These are phyloP conservation scores for Drosophila elegans DNA, from an alignment of 1,140 invertebrate species.

Conservation along the genomic window DNA sequence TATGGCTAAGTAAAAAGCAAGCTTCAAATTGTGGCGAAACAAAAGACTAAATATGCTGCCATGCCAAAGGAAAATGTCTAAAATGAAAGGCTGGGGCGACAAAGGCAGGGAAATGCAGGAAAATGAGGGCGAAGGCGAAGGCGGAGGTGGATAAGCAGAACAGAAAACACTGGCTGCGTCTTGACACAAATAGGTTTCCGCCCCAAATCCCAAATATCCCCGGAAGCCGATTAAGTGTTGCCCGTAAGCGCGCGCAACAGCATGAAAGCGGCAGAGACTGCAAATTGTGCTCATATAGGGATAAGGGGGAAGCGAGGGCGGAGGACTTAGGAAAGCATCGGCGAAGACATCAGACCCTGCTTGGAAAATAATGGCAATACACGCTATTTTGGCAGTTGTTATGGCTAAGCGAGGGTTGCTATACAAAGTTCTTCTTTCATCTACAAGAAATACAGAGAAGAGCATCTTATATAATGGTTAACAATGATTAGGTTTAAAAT, in stretches of 20 bases:
- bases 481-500: no score
- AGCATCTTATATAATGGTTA: no score
- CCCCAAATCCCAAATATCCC: conserved; percentile 82
- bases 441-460: neutral
- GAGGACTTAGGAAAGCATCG: conserved; percentile 35
- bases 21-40: conserved; percentile 78
- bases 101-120: conserved; percentile 21
- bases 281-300: conserved; percentile 59
- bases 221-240: conserved; percentile 83
- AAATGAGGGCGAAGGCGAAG: conserved; percentile 24
- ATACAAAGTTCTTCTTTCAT: neutral
- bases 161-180: conserved; percentile 62
- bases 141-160: conserved; percentile 25
- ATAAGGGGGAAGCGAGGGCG: conserved; percentile 3
- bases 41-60: conserved; percentile 67
- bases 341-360: conserved; percentile 34
- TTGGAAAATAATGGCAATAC: conserved; percentile 75
- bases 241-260: conserved; percentile 78
- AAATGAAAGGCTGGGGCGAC: conserved; percentile 66
- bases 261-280: conserved; percentile 65
- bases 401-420: conserved; percentile 22
- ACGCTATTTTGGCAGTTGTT: conserved; percentile 69
- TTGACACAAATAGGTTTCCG: conserved; percentile 83
- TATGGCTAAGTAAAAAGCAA: conserved; percentile 79
- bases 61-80: conserved; percentile 69